Evolutionary conservation across 2,797 vertebrate genomes (phyloP).

Genomic region (Phylloscopus collybita): DNA sequence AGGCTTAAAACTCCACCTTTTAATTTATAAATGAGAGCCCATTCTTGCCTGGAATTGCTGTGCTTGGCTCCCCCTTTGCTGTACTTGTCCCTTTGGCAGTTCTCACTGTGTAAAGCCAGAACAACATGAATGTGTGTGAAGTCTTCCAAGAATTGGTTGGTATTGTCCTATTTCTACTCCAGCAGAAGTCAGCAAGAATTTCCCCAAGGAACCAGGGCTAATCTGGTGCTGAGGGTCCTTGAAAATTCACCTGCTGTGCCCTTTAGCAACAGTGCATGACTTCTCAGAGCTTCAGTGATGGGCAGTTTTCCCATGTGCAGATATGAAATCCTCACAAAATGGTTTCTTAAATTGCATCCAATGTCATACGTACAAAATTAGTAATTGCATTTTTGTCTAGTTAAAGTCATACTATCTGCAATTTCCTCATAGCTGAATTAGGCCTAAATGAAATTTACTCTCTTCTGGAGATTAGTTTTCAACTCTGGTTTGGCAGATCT

Average conservation of each 20-base stretch:
- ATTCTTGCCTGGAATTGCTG: neutral
- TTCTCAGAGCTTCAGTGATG: neutral
- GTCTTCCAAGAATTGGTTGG: neutral
- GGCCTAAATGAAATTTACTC: neutral
- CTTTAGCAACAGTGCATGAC: neutral
- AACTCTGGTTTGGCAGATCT: neutral
- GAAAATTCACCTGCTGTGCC: neutral
- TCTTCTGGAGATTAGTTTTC: slow-evolving; percentile 28
- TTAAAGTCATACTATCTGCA: neutral
- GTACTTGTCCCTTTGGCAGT: neutral
- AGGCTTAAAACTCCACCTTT: neutral
- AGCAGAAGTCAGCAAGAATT: neutral
- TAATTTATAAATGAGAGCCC: neutral
- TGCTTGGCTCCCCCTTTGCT: neutral
- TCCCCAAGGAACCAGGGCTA: neutral
- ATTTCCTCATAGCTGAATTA: neutral
- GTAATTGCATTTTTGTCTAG: neutral
- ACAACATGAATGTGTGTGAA: neutral
- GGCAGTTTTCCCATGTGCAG: fast-evolving
- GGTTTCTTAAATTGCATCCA: neutral
- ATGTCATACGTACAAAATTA: neutral
- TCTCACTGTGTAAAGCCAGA: neutral
- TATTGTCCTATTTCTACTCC: neutral
- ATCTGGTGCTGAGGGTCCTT: neutral
- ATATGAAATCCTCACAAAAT: neutral